Evolutionary conservation across 2,888 invertebrate genomes (phyloP).

Genomic region (Cheilosia vulpina): DNA sequence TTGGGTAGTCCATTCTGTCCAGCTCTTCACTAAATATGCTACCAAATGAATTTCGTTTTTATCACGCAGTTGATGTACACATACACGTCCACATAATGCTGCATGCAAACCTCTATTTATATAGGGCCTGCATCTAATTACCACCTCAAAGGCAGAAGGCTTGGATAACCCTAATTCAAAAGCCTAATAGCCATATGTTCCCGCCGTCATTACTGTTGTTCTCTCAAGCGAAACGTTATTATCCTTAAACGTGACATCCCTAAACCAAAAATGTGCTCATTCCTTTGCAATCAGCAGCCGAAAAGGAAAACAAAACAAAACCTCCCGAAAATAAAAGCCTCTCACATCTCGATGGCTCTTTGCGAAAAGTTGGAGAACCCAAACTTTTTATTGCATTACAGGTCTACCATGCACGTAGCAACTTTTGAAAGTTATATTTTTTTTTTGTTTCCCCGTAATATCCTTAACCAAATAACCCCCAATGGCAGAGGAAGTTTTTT

Average conservation of each 20-base stretch:
- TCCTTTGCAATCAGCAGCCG: neutral
- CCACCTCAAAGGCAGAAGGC: conserved; percentile 50
- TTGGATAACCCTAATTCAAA: conserved; percentile 59
- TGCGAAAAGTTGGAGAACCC: conserved; percentile 34
- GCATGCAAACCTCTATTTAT: conserved; percentile 10
- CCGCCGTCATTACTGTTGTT: conserved; percentile 56
- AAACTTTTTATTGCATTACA: conserved; percentile 31
- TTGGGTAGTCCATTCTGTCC: neutral
- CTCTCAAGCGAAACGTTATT: conserved; percentile 58
- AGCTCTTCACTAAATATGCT: conserved; percentile 28
- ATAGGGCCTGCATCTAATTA: conserved; percentile 51
- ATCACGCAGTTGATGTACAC: neutral
- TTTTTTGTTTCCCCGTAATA: conserved; percentile 26
- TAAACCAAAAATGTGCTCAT: conserved; percentile 14
- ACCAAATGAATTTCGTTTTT: conserved; percentile 27
- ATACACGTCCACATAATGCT: neutral
- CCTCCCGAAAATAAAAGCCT: conserved; percentile 18
- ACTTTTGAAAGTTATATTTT: conserved; percentile 37
- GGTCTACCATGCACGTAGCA: conserved; percentile 53
- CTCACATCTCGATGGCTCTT: conserved; percentile 24
- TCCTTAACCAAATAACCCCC: conserved; percentile 11
- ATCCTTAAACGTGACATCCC: conserved; percentile 53
- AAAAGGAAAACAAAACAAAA: neutral
- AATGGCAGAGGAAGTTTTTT: conserved; percentile 3
- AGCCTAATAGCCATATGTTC: conserved; percentile 55